Evolutionary conservation across 1,140 invertebrate species (phyloP).

Genomic region (Chionoecetes opilio): DNA sequence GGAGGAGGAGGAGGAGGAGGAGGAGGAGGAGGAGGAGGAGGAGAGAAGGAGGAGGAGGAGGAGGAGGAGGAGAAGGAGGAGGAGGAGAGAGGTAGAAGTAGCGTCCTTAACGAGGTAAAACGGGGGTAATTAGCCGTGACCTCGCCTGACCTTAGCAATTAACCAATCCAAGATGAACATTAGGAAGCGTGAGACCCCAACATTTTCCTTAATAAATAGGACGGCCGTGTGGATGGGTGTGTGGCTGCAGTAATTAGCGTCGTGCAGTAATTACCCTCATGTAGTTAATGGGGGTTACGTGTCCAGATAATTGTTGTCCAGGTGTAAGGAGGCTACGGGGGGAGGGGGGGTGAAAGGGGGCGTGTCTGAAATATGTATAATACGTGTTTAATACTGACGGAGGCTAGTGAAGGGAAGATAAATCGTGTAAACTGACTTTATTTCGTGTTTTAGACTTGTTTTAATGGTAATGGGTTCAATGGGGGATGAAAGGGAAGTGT

Average conservation of each 20-base stretch:
- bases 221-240: background rate
- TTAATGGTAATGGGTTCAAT: too few species aligned
- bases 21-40: too few species aligned
- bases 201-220: background rate
- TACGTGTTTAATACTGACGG: too few species aligned
- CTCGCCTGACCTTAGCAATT: background rate
- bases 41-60: background rate
- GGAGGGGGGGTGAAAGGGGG: background rate
- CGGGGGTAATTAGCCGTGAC: background rate
- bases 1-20: too few species aligned
- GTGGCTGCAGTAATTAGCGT: slow-evolving; percentile 1
- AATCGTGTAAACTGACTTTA: too few species aligned
- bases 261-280: background rate
- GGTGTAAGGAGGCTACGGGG: background rate
- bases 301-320: background rate
- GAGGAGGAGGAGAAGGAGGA: background rate
- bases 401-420: too few species aligned
- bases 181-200: background rate
- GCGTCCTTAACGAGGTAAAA: background rate
- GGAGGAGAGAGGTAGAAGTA: background rate
- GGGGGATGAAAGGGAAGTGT: too few species aligned
- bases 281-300: background rate
- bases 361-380: too few species aligned
- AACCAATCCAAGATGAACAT: background rate
- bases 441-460: too few species aligned